A percentile compares a stretch with the other conserved stretches of the same genome.
Conservation (phyloP, 2,888 invertebrate species). For the Polia nebulosa region DNA sequence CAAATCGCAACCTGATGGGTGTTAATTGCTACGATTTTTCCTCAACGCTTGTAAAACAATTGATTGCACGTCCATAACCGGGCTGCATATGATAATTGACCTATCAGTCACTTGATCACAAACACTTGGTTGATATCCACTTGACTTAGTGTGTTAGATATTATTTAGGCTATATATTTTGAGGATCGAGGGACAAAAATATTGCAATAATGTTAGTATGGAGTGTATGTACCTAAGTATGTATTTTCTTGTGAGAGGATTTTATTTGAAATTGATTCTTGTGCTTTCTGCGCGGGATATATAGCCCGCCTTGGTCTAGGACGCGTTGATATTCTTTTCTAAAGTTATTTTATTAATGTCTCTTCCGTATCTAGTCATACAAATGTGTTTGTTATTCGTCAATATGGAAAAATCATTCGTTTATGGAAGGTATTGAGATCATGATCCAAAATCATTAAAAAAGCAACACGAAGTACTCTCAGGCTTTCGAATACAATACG, state of each 20-base stretch:
- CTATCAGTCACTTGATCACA: conserved; percentile 40
- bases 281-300: background rate
- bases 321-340: background rate
- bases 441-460: background rate
- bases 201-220: conserved; percentile 30
- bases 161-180: conserved; percentile 52
- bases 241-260: conserved; percentile 1
- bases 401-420: background rate
- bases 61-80: conserved; percentile 33
- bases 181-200: conserved; percentile 22
- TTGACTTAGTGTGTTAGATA: conserved; percentile 33
- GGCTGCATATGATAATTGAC: conserved; percentile 38
- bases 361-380: background rate
- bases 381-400: background rate
- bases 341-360: background rate
- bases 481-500: background rate
- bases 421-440: conserved; percentile 27
- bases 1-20: conserved; percentile 29
- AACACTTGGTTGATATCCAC: conserved; percentile 32
- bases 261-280: background rate
- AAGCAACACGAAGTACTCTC: background rate
- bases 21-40: conserved; percentile 56
- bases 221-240: conserved; percentile 15
- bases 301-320: background rate
- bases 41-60: conserved; percentile 46